Percentiles rank a stretch among this genome's conserved stretches.
Conservation (phyloP, 2,888 invertebrate genomes). For the Lamellibrachia satsuma region DNA sequence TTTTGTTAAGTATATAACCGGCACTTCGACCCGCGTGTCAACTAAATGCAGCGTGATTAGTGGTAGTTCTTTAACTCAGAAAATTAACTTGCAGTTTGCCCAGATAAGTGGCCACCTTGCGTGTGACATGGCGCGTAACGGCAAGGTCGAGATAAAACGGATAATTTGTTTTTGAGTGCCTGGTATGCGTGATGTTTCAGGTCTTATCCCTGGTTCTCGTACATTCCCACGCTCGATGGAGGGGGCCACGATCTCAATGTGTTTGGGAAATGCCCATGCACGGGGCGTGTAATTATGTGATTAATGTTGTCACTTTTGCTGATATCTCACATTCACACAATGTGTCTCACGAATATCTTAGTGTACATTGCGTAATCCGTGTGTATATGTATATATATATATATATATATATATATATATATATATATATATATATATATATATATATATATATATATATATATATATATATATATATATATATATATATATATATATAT, state of each 20-base stretch:
- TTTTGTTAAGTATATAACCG: slow-evolving; percentile 23
- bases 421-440: slow-evolving; percentile 19
- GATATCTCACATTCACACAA: too few relatives aligned
- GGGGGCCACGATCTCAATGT: too few relatives aligned
- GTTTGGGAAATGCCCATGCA: too few relatives aligned
- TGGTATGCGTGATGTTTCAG: too few relatives aligned
- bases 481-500: too few relatives aligned
- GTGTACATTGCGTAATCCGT: not conserved
- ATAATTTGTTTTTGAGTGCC: too few relatives aligned
- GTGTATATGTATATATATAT: not conserved
- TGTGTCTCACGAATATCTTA: too few relatives aligned
- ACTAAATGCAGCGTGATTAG: slow-evolving; percentile 21
- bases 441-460: slow-evolving; percentile 19
- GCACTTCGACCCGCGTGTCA: slow-evolving; percentile 8
- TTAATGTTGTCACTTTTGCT: too few relatives aligned
- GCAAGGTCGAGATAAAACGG: too few relatives aligned
- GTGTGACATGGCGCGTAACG: not conserved
- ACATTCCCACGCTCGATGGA: too few relatives aligned
- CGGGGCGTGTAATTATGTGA: too few relatives aligned
- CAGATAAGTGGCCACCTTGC: not conserved
- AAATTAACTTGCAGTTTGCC: slow-evolving; percentile 8
- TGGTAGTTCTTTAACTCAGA: slow-evolving; percentile 19
- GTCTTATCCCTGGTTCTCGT: too few relatives aligned
- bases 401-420: slow-evolving; percentile 19
- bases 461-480: not conserved